Conservation (phyloP, 2,797 vertebrate species). For the Phrynocephalus vlangalii region DNA sequence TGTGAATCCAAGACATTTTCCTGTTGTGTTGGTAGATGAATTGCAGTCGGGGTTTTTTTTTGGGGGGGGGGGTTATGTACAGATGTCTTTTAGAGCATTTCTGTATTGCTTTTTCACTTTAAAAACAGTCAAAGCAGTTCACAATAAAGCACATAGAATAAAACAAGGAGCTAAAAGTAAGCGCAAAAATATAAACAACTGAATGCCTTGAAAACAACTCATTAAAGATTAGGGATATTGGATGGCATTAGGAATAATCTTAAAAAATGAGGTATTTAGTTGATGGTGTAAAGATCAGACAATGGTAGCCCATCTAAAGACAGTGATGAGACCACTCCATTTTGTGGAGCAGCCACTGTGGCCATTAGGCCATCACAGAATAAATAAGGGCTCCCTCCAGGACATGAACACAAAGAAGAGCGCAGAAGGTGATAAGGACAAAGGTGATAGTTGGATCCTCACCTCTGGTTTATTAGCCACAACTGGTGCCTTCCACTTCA, state of each 20-base stretch:
- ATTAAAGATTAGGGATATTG: not conserved
- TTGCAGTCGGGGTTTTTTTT: not conserved
- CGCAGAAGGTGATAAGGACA: no score
- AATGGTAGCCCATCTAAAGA: not conserved
- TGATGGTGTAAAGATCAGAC: not conserved
- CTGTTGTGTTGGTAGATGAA: not conserved
- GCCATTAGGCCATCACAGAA: no score
- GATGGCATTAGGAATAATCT: not conserved
- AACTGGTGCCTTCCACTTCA: not conserved
- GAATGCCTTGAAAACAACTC: no score
- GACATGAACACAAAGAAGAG: not conserved
- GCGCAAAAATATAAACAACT: not conserved
- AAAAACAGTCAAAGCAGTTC: not conserved
- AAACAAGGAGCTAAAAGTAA: not conserved
- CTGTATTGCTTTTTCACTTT: not conserved
- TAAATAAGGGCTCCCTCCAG: not conserved
- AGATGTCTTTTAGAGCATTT: no score
- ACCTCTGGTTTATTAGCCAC: not conserved
- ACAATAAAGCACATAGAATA: not conserved
- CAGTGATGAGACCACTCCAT: not conserved
- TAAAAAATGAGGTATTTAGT: not conserved
- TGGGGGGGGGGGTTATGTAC: not conserved
- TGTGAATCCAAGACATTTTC: not conserved
- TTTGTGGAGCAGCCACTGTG: not conserved
- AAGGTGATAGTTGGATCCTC: not conserved